Conservation (phyloP, 2,797 vertebrate species). For the Sebastes oblongus region DNA sequence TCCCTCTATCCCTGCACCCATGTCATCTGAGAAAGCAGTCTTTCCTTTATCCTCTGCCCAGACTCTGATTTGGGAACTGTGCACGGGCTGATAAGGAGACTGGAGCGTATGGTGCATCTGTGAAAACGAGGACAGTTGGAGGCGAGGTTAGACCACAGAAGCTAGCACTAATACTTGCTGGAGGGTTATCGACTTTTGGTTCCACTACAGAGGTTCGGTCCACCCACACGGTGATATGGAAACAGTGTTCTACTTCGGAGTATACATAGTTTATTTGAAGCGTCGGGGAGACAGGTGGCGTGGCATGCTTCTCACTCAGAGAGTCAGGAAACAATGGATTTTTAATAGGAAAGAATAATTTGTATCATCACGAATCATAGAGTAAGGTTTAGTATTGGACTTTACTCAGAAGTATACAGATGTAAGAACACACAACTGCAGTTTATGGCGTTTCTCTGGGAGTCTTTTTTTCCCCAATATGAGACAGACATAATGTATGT, state of each 20-base stretch:
- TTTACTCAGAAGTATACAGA: not conserved
- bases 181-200: slow-evolving; percentile 31
- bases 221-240: slow-evolving; percentile 19
- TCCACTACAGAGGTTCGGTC: slow-evolving; percentile 26
- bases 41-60: slow-evolving; percentile 44
- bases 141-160: slow-evolving; percentile 24
- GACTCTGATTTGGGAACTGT: slow-evolving; percentile 55
- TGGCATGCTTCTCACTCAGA: not conserved
- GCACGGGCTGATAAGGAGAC: slow-evolving; percentile 42
- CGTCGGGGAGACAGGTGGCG: not conserved
- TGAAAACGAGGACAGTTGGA: slow-evolving; percentile 15
- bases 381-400: not conserved
- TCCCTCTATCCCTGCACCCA: slow-evolving; percentile 3
- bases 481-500: not conserved
- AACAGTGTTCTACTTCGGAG: slow-evolving; percentile 15
- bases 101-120: not conserved
- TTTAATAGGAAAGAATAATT: too few relatives aligned
- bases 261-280: slow-evolving; percentile 5
- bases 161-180: slow-evolving; percentile 30
- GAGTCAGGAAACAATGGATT: not conserved
- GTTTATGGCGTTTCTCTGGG: not conserved
- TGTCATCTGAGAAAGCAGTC: slow-evolving; percentile 32
- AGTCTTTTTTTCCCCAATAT: not conserved
- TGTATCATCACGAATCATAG: not conserved
- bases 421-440: not conserved